These are phyloP conservation scores for Pachymerium ferrugineum DNA, from an alignment of 2,888 invertebrate species.

Conservation along the genomic window DNA sequence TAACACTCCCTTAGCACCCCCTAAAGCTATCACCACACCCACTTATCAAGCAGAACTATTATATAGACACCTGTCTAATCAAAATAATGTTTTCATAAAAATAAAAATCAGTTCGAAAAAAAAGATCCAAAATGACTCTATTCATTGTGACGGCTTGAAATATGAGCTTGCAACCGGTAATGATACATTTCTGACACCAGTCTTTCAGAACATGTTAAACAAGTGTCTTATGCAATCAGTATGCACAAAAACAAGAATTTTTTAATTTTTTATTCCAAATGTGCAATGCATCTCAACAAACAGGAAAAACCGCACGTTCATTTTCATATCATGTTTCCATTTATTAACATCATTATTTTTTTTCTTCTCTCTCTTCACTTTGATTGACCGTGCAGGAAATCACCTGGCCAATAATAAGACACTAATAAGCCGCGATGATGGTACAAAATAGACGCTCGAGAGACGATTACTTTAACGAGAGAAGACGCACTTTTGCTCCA, in stretches of 20 bases:
- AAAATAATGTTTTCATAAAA: not conserved
- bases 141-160: not conserved
- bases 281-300: no score
- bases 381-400: not conserved
- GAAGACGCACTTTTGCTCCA: conserved; percentile 3
- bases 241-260: no score
- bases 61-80: not conserved
- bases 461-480: conserved; percentile 15
- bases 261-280: no score
- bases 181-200: not conserved
- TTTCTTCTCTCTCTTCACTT: no score
- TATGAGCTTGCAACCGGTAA: conserved; percentile 14
- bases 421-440: conserved; percentile 5
- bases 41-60: not conserved
- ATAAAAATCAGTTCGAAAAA: not conserved
- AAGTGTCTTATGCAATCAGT: no score
- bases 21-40: not conserved
- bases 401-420: conserved; percentile 3
- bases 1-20: no score
- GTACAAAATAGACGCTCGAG: not conserved
- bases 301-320: no score
- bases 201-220: not conserved
- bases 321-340: not conserved
- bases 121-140: no score
- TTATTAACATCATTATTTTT: not conserved